Percentiles rank a stretch among this genome's conserved stretches.
Evolutionary conservation across 1,140 invertebrate species (phyloP).

Genomic region (Zaprionus nigranus): DNA sequence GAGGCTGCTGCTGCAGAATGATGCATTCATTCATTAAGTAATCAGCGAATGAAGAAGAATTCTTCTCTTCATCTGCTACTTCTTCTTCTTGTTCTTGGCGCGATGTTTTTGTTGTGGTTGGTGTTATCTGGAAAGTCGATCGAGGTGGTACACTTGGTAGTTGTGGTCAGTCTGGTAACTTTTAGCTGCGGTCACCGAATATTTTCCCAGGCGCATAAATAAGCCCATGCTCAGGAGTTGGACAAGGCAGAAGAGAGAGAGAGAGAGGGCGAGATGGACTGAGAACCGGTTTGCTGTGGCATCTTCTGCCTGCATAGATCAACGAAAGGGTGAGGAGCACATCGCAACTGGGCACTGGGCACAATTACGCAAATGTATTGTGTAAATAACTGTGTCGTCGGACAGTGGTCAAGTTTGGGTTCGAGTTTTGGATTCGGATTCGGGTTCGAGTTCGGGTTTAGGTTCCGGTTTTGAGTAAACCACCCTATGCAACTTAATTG

Average conservation of each 20-base stretch:
- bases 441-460: slow-evolving; percentile 1
- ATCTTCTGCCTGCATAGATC: slow-evolving; percentile 46
- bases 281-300: slow-evolving; percentile 33
- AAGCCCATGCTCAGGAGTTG: slow-evolving; percentile 27
- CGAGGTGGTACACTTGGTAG: slow-evolving; percentile 4
- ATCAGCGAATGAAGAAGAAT: slow-evolving; percentile 29
- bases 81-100: slow-evolving; percentile 4
- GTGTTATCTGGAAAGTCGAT: slow-evolving; percentile 41
- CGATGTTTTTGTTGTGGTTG: slow-evolving; percentile 18
- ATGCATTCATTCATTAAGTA: slow-evolving; percentile 53
- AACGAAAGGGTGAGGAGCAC: slow-evolving; percentile 12
- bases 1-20: background rate
- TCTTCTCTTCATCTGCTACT: background rate
- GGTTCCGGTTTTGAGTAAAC: slow-evolving; percentile 3
- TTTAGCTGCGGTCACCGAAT: slow-evolving; percentile 36
- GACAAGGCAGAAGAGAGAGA: background rate
- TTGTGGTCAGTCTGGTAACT: slow-evolving; percentile 38
- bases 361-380: slow-evolving; percentile 63
- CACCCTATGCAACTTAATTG: slow-evolving; percentile 56
- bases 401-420: slow-evolving; percentile 48
- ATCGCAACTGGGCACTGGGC: background rate
- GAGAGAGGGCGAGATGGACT: background rate
- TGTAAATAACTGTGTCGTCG: slow-evolving; percentile 56
- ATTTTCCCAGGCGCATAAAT: slow-evolving; percentile 64
- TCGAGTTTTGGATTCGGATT: background rate